Percentiles rank a stretch among this genome's conserved stretches.
These are phyloP conservation scores for Desmodus rotundus DNA, from an alignment of 2,113 vertebrate species.

Conservation along the genomic window DNA sequence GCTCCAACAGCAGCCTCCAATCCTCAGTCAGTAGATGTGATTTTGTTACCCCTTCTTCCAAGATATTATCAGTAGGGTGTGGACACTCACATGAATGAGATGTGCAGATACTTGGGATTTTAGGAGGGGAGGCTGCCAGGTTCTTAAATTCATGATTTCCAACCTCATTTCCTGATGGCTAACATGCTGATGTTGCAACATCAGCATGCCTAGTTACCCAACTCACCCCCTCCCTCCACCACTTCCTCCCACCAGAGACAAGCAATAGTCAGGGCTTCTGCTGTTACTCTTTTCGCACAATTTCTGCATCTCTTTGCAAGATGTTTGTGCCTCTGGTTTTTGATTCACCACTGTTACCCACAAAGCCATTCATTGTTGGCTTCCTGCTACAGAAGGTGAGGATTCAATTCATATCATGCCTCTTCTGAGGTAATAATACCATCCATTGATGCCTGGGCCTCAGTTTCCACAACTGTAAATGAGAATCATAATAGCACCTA, in stretches of 20 bases:
- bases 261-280: background rate
- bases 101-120: fast-evolving
- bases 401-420: background rate
- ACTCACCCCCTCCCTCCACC: fast-evolving
- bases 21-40: fast-evolving
- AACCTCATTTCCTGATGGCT: background rate
- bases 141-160: background rate
- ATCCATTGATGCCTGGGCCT: background rate
- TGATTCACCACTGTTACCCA: background rate
- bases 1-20: background rate
- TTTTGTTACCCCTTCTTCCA: background rate
- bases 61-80: too few relatives aligned
- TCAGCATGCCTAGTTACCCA: background rate
- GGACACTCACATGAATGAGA: fast-evolving
- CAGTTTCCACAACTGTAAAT: background rate
- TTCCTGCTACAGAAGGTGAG: background rate
- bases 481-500: background rate
- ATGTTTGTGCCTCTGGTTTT: background rate
- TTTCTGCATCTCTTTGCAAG: background rate
- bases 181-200: fast-evolving
- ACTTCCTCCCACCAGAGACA: background rate
- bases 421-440: background rate
- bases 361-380: background rate
- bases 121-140: background rate
- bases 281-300: background rate